Percentiles rank a stretch among this genome's conserved stretches.
These are phyloP conservation scores for Mimachlamys varia DNA, from an alignment of 2,888 invertebrate species.

Conservation along the genomic window DNA sequence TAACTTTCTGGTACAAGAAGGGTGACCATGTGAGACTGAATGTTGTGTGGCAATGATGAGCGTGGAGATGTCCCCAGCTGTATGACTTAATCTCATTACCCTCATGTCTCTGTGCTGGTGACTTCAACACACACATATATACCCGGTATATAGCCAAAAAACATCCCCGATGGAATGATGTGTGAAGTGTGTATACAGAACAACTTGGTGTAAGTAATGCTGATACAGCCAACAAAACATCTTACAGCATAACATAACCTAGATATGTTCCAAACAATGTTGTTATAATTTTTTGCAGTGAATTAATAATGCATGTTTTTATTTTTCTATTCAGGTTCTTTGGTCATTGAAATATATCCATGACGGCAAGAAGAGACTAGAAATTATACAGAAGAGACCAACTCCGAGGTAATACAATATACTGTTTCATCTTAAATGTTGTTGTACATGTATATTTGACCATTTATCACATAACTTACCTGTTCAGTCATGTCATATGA, in stretches of 20 bases:
- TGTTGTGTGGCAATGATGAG: not conserved
- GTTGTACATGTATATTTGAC: no score
- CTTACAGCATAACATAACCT: not conserved
- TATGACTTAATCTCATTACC: conserved; percentile 24
- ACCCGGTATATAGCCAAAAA: not conserved
- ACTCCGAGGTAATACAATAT: not conserved
- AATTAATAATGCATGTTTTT: not conserved
- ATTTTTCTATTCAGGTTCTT: not conserved
- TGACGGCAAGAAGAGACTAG: not conserved
- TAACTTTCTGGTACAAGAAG: conserved; percentile 32
- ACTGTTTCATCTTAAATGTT: no score
- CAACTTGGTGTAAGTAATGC: not conserved
- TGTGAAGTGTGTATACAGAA: not conserved
- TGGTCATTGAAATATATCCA: not conserved
- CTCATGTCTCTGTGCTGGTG: not conserved
- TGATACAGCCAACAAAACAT: not conserved
- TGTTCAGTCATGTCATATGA: no score
- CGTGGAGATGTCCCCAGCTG: conserved; percentile 13
- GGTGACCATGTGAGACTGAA: conserved; percentile 25
- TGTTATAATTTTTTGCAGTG: not conserved
- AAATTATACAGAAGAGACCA: not conserved
- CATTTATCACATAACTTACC: no score
- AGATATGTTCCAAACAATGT: not conserved
- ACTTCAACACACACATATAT: not conserved
- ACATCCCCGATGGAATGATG: not conserved